A percentile compares a stretch with the other conserved stretches of the same genome.
These are phyloP conservation scores for Drosophila eugracilis DNA, from an alignment of 1,140 invertebrate species.

Conservation along the genomic window DNA sequence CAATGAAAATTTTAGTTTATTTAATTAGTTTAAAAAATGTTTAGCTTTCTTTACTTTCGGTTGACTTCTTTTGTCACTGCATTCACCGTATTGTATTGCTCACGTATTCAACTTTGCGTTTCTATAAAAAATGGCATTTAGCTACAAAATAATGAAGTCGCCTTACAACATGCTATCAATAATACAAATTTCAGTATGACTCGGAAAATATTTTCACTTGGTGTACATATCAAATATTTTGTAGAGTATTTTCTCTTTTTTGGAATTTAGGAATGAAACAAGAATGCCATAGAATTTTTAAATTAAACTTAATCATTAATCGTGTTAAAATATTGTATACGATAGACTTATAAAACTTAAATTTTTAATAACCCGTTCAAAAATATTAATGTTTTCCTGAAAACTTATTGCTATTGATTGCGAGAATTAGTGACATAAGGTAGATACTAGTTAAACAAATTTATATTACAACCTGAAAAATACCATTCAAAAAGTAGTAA, in stretches of 20 bases:
- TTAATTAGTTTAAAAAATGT: slow-evolving; percentile 39
- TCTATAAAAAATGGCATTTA: slow-evolving; percentile 43
- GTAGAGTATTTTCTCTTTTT: background rate
- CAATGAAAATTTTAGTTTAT: slow-evolving; percentile 26
- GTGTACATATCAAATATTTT: background rate
- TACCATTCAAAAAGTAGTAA: too few species aligned
- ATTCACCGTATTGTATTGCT: slow-evolving; percentile 38
- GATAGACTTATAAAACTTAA: too few species aligned
- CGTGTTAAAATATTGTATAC: too few species aligned
- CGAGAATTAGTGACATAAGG: too few species aligned
- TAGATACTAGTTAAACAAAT: too few species aligned
- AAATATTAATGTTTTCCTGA: too few species aligned
- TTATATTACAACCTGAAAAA: too few species aligned
- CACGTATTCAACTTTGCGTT: slow-evolving; percentile 32
- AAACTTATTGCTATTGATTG: too few species aligned
- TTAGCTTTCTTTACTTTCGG: slow-evolving; percentile 33
- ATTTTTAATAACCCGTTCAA: too few species aligned
- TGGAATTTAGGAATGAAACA: slow-evolving; percentile 29
- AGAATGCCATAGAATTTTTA: background rate
- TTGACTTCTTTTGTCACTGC: slow-evolving; percentile 15
- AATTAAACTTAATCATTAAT: too few species aligned
- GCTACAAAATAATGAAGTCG: slow-evolving; percentile 55
- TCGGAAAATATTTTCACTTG: slow-evolving; percentile 29
- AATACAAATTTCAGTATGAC: slow-evolving; percentile 55
- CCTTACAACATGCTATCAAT: slow-evolving; percentile 80